phyloP scores from a whole-genome alignment of 37 sponge, comb jelly and placozoan genomes.

The Agelas oroides region DNA sequence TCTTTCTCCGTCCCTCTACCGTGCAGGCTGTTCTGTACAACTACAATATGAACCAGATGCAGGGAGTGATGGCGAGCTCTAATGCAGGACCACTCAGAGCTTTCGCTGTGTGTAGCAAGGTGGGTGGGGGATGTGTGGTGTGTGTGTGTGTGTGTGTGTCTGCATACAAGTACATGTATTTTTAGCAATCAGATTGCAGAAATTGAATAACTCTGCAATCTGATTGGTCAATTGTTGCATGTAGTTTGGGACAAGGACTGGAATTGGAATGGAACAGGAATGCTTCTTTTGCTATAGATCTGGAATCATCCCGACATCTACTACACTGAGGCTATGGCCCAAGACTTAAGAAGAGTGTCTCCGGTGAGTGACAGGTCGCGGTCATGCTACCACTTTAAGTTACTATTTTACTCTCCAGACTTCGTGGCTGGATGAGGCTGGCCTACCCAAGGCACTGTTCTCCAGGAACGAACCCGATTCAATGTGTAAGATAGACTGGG shows the following conservation, averaged over 20 bases:
- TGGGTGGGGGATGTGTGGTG: slow-evolving; percentile 16
- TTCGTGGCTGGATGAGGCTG: slow-evolving; percentile 22
- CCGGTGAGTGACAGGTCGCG: slow-evolving; percentile 8
- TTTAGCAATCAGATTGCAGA: no score
- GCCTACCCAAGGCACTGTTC: slow-evolving; percentile 15
- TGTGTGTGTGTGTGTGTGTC: not conserved
- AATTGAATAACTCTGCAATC: no score
- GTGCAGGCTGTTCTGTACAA: slow-evolving; percentile 79
- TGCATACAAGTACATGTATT: not conserved
- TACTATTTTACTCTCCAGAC: slow-evolving; percentile 14
- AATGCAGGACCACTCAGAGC: slow-evolving; percentile 78
- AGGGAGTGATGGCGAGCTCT: not conserved
- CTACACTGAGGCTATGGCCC: slow-evolving; percentile 51
- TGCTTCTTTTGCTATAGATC: slow-evolving; percentile 51
- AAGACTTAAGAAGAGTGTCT: not conserved
- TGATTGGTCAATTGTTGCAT: no score
- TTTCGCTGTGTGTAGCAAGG: slow-evolving; percentile 88
- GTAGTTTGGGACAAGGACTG: no score
- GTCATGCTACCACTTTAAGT: no score
- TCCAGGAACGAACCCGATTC: not conserved
- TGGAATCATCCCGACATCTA: slow-evolving; percentile 99
- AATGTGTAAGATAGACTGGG: slow-evolving; percentile 25
- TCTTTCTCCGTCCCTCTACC: slow-evolving; percentile 73
- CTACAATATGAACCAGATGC: slow-evolving; percentile 35
- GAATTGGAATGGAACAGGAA: no score